Evolutionary conservation across 2,797 vertebrate genomes (phyloP).

Genomic region (Hemibagrus guttatus): DNA sequence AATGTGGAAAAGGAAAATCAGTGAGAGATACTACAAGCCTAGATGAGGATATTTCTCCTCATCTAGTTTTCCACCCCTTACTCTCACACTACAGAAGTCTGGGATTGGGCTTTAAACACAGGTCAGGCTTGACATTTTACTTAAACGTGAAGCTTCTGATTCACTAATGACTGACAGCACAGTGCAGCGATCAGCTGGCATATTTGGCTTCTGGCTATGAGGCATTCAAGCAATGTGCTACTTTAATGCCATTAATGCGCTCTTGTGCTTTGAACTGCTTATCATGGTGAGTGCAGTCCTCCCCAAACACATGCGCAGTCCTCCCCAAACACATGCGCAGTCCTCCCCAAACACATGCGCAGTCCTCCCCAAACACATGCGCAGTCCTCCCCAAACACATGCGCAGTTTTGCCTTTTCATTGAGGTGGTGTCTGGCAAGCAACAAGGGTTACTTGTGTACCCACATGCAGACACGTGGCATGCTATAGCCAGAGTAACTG

Average conservation of each 20-base stretch:
- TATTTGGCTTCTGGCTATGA: conserved; percentile 67
- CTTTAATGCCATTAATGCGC: conserved; percentile 81
- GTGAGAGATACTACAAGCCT: conserved; percentile 61
- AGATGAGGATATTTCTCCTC: conserved; percentile 26
- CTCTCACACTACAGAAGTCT: conserved; percentile 25
- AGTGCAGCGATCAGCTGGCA: conserved; percentile 49
- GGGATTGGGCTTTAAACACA: conserved; percentile 60
- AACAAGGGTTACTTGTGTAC: conserved; percentile 57
- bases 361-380: conserved; percentile 76
- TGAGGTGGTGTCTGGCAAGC: conserved; percentile 36
- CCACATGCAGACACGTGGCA: not conserved
- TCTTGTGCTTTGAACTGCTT: conserved; percentile 78
- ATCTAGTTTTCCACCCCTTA: conserved; percentile 1
- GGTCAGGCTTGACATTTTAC: conserved; percentile 76
- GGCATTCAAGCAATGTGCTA: conserved; percentile 72
- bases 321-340: conserved; percentile 70
- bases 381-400: conserved; percentile 74
- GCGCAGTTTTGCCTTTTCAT: conserved; percentile 55
- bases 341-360: too few relatives aligned
- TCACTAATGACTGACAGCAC: conserved; percentile 51
- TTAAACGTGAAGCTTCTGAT: conserved; percentile 61
- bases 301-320: conserved; percentile 70
- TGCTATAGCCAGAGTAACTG: conserved; percentile 4
- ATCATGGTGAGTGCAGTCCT: conserved; percentile 78
- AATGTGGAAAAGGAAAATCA: conserved; percentile 53